Evolutionary conservation across 2,113 vertebrate genomes (phyloP).

Genomic region (Sebastes schlegelii): DNA sequence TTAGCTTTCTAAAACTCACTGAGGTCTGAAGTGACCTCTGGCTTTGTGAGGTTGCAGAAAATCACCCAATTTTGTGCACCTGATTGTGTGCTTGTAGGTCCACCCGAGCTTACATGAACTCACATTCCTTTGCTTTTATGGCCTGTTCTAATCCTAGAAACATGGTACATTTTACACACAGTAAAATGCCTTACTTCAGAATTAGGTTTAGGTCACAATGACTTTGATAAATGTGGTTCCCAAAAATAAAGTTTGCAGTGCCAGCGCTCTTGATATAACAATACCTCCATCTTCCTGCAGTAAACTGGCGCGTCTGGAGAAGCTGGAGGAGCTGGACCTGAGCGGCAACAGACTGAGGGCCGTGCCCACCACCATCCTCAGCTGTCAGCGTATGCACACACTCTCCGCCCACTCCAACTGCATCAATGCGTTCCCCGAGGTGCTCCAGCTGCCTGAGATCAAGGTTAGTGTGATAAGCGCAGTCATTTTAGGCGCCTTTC

Average conservation of each 20-base stretch:
- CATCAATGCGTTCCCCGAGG: conserved; percentile 94
- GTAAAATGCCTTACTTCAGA: background rate
- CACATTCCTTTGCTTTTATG: conserved; percentile 3
- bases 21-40: background rate
- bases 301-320: conserved; percentile 98
- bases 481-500: background rate
- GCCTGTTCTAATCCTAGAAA: background rate
- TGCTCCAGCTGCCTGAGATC: conserved; percentile 95
- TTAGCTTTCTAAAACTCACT: background rate
- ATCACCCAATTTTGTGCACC: background rate
- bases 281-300: conserved; percentile 72
- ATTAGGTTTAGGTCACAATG: background rate
- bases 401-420: conserved; percentile 96
- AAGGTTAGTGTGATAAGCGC: conserved; percentile 83
- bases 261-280: conserved; percentile 2
- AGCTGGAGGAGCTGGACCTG: conserved; percentile 96
- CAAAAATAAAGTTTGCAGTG: conserved; percentile 10
- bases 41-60: background rate
- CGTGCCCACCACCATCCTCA: conserved; percentile 94
- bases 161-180: background rate
- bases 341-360: conserved; percentile 95
- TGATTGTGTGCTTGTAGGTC: background rate
- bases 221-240: conserved; percentile 18
- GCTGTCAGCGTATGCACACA: conserved; percentile 93
- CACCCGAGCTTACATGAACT: background rate